Base-by-base conservation (phyloP, 2,888 invertebrate species). In the Trimorus sp. region DNA sequence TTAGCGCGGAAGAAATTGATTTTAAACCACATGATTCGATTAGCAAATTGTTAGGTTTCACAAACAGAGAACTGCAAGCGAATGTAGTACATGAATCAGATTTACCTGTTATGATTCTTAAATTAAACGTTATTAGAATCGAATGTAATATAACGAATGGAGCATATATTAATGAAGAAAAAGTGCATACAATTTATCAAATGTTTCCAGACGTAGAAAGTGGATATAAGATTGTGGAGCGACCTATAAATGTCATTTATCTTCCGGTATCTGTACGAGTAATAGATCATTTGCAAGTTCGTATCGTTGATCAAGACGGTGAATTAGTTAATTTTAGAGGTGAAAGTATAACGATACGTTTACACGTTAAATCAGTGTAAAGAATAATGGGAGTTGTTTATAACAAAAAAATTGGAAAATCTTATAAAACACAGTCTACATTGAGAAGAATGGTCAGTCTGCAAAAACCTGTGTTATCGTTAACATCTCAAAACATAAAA, bases 191-290 rank as follows among this genome's bases (percentile, higher is more conserved):
- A 1, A 76, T 83, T 9, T 48, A 78, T 53, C 66, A 80, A 62
- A 76, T 80, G 15, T 75, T 66, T n/a, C 74, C 74, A 5, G 11
- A n/a, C 14, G 53, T 81, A 15, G 49, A 54, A 12, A 63, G 89
- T 15, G 90, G 90, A 9, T 91, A 87, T 88, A 88, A 89, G 85
- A 66, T 84, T 8, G 84, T 88, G 65, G 90, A 90, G 79, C 85
- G 85, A 15, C 90, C 84, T 26, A 70, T 74, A 40, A n/a, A n/a
- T n/a, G n/a, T n/a, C n/a, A n/a, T n/a, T n/a, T n/a, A n/a, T n/a
- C n/a, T n/a, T n/a, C n/a, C n/a, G n/a, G n/a, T n/a, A n/a, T n/a
- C n/a, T n/a, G n/a, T n/a, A n/a, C n/a, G n/a, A n/a, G n/a, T n/a
- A 66, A 80, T 36, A 58, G 45, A 84, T 75, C 66, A 84, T 71